Percentiles rank a stretch among this genome's conserved stretches.
Conservation (phyloP, 2,888 invertebrate species). For the Lithophane ornitopus region DNA sequence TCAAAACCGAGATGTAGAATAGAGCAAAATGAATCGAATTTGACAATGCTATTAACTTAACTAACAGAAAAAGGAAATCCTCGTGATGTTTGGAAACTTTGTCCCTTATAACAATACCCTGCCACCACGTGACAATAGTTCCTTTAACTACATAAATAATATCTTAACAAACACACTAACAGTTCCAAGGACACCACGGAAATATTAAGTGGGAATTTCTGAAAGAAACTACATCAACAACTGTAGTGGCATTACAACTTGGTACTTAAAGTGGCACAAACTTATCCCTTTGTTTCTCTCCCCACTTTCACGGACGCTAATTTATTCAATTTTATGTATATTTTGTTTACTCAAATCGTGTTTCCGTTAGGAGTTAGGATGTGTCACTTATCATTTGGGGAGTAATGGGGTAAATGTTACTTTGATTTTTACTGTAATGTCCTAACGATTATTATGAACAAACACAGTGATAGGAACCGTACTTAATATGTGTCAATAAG, state of each 20-base stretch:
- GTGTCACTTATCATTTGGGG: slow-evolving; percentile 11
- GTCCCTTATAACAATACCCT: background rate
- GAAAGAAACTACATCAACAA: slow-evolving; percentile 58
- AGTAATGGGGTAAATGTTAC: slow-evolving; percentile 1
- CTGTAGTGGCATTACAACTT: slow-evolving; percentile 58
- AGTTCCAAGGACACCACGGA: slow-evolving; percentile 46
- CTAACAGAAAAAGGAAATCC: slow-evolving; percentile 4
- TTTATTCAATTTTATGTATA: slow-evolving; percentile 61
- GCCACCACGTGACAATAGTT: slow-evolving; percentile 21
- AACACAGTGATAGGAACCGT: background rate
- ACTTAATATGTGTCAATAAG: background rate
- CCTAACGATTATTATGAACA: background rate
- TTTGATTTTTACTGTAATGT: background rate
- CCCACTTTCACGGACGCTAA: slow-evolving; percentile 51
- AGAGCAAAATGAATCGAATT: background rate
- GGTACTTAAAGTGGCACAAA: slow-evolving; percentile 62
- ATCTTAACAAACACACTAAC: slow-evolving; percentile 42
- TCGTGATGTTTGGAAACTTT: slow-evolving; percentile 14
- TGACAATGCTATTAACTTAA: background rate
- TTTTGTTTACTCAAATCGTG: slow-evolving; percentile 47
- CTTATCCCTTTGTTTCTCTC: slow-evolving; percentile 59
- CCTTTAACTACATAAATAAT: slow-evolving; percentile 47
- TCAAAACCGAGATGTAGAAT: background rate
- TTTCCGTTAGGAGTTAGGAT: slow-evolving; percentile 7
- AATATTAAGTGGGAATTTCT: slow-evolving; percentile 57